Conservation (phyloP, 2,888 invertebrate genomes). For the Platycnemis pennipes region DNA sequence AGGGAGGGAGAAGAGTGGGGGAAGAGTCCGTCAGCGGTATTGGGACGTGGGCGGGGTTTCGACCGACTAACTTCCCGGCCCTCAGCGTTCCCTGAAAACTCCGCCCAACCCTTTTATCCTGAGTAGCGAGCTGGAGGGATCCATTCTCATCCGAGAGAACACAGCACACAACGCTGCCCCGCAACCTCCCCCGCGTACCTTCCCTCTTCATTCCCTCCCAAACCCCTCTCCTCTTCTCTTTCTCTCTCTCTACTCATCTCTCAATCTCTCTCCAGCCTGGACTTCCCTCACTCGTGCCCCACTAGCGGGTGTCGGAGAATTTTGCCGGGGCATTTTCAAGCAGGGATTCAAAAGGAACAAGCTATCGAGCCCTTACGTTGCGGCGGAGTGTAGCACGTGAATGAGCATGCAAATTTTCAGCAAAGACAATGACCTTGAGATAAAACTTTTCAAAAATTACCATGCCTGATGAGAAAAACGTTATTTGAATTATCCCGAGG, state of each 20-base stretch:
- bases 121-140: neutral
- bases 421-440: too few relatives aligned
- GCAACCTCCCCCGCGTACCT: neutral
- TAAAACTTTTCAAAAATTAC: too few relatives aligned
- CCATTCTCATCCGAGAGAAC: neutral
- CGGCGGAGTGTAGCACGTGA: too few relatives aligned
- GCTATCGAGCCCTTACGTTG: too few relatives aligned
- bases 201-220: neutral
- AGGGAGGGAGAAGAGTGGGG: neutral
- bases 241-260: neutral
- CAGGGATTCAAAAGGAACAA: too few relatives aligned
- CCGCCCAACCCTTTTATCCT: neutral
- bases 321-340: too few relatives aligned
- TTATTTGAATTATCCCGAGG: too few relatives aligned
- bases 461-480: too few relatives aligned
- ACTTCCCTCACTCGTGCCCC: too few relatives aligned
- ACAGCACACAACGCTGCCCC: neutral
- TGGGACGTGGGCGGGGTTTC: neutral
- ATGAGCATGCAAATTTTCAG: too few relatives aligned
- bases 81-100: neutral
- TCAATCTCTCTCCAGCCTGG: neutral
- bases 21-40: neutral
- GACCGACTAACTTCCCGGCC: neutral
- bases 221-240: neutral
- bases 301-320: too few relatives aligned